Percentiles rank a stretch among this genome's conserved stretches.
Evolutionary conservation across 2,888 invertebrate genomes (phyloP).

Genomic region (Drosophila quinaria): DNA sequence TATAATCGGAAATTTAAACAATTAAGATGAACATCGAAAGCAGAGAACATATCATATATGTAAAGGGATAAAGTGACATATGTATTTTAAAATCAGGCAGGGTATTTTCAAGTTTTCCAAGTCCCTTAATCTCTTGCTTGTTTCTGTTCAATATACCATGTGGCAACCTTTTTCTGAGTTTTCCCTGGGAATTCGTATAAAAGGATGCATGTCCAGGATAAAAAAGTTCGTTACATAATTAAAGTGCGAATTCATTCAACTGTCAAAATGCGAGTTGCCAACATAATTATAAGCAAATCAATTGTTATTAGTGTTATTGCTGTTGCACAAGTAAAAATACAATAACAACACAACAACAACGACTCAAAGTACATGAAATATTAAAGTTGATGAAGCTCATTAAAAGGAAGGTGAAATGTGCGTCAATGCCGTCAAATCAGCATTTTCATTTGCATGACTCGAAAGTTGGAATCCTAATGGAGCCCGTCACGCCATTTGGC

Average conservation of each 20-base stretch:
- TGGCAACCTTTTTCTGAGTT: background rate
- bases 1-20: no score
- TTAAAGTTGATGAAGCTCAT: conserved; percentile 50
- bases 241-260: conserved; percentile 13
- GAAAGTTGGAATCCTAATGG: conserved; percentile 35
- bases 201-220: background rate
- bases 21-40: no score
- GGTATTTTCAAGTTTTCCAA: background rate
- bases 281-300: conserved; percentile 49
- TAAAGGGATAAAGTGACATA: no score
- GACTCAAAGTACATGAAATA: conserved; percentile 10
- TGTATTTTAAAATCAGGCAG: background rate
- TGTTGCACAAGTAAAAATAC: conserved; percentile 5
- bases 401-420: conserved; percentile 41
- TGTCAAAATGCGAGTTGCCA: conserved; percentile 16
- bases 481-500: conserved; percentile 35
- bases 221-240: conserved; percentile 1
- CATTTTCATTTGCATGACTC: conserved; percentile 56
- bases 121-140: background rate
- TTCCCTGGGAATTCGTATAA: background rate
- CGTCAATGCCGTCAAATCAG: conserved; percentile 58
- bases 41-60: no score
- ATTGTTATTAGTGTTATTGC: conserved; percentile 41
- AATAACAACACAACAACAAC: conserved; percentile 22
- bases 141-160: background rate